Evolutionary conservation across 2,113 vertebrate species (phyloP), one percentile per base, ranked within the genome.

Genomic region (Gymnocephalus cernua): DNA sequence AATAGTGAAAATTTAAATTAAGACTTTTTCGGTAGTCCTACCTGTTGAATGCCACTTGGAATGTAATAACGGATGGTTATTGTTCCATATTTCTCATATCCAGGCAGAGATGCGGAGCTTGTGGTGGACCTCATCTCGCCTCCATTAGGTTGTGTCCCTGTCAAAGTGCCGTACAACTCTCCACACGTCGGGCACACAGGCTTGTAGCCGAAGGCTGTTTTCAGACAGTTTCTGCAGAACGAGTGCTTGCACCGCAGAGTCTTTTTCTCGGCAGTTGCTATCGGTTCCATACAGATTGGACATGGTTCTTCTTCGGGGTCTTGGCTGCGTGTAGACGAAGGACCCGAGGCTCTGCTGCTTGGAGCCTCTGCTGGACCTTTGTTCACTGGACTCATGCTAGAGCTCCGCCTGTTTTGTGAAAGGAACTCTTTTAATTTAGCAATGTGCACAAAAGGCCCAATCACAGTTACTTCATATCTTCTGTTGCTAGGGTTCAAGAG

Each of bases 101-200:
- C 95, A 21, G 93, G 93, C 61, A 96, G 68, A 64, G 74, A 25
- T 0, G 77, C 53, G 0, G 4, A 0, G 0, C 1, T 12, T 1
- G 0, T 63, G 11, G 35, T 77, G 62, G 53, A 3, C 0, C 44
- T 18, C 94, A 96, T 95, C 8, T 0, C 65, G 1, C 93, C 94
- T 68, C 80, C 86, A 0, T 89, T 75, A 12, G 95, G 95, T 18
- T 95, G 95, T 0, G 83, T 95, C 9, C 95, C 95, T 6, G 29
- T 93, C 53, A 96, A 9, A 12, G 59, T 51, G 0, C 95, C 94
- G 2, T 95, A 94, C 8, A 95, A 2, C 25, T 47, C 7, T 21
- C 95, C 95, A 72, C 95, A 96, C 2, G 91, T 89, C 0, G 95
- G 95, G 41, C 95, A 96, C 0, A 93, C 86, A 0, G 95, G 93